Base-by-base conservation (phyloP, 2,888 invertebrate genomes). In the Dioctria linearis region DNA sequence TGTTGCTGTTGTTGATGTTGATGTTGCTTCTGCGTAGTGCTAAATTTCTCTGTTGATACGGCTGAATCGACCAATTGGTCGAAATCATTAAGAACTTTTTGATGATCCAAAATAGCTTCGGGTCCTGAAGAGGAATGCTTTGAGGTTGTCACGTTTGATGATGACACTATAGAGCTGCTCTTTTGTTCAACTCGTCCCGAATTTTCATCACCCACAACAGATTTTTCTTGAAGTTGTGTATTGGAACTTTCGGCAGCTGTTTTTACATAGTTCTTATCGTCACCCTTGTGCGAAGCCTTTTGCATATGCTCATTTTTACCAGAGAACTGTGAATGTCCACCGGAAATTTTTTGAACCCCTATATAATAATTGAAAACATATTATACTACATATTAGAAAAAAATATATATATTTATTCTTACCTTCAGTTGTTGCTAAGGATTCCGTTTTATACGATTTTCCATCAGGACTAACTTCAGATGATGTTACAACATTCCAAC, bases 401-500 rank as follows among this genome's bases (percentile, higher is more conserved):
- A 39, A 73, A 67, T 2, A 51, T 51, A 11, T 69, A 13, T 25
- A 25, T 25, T 25, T 25, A 40, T 43, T 84, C 86, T 85, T 83
- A 83, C 94, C 94, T 84, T 92, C 91, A 82, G 93, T 93, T 83
- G 92, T 91, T 54, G 94, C 93, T 80, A 91, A 85, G 40, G 92
- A 91, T 81, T 91, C 90, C 67, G 91, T 90, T 67, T 91, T 90
- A 83, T 91, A 91, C 3, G 92, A 92, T 85, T 91, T 92, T 0
- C 94, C 94, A 85, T 93, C 93, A 81, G 92, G 90, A 63, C 91
- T 92, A 3, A 90, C 90, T 86, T 90, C 91, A 82, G 92, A 91
- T 80, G 92, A 91, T 5, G 92, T 91, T 84, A 92, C 91, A 67
- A 93, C 91, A 85, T 92, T 92, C 94, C 94, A 94, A 73, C 93